Conservation (phyloP, 2,888 invertebrate genomes). For the Drosophila nr. fundita region DNA sequence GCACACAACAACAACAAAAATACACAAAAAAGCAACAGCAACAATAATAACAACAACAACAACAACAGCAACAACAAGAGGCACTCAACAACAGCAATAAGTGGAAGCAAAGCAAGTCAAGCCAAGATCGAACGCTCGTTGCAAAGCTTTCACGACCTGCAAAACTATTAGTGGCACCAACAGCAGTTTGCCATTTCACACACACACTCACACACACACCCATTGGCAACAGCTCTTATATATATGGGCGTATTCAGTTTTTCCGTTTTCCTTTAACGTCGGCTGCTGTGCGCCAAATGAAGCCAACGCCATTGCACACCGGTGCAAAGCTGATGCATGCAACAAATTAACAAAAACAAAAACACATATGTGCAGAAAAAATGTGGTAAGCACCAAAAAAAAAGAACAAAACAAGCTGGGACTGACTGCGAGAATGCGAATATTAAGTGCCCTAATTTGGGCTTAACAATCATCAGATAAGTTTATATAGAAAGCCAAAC, state of each 20-base stretch:
- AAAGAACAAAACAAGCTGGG: slow-evolving; percentile 7
- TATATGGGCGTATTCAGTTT: slow-evolving; percentile 15
- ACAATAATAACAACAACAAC: slow-evolving; percentile 6
- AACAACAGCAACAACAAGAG: slow-evolving; percentile 23
- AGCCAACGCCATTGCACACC: slow-evolving; percentile 57
- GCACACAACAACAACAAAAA: slow-evolving; percentile 52
- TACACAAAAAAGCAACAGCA: slow-evolving; percentile 1
- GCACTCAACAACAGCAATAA: slow-evolving; percentile 12
- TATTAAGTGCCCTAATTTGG: slow-evolving; percentile 9
- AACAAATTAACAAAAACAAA: slow-evolving; percentile 22
- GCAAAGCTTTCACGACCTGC: slow-evolving; percentile 75
- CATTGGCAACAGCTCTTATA: slow-evolving; percentile 25
- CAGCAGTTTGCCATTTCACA: slow-evolving; percentile 33
- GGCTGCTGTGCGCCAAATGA: slow-evolving; percentile 55
- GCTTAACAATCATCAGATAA: not conserved
- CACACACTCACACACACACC: not conserved
- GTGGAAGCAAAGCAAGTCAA: slow-evolving; percentile 39
- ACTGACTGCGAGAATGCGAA: not conserved
- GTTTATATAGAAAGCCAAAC: not conserved
- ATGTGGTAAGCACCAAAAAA: slow-evolving; percentile 20
- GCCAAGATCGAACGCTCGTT: slow-evolving; percentile 67
- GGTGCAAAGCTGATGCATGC: slow-evolving; percentile 53
- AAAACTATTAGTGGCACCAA: slow-evolving; percentile 74
- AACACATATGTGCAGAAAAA: not conserved
- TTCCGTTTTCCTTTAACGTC: not conserved